Conservation (phyloP, 2,888 invertebrate species). For the Amphipoea oculea region DNA sequence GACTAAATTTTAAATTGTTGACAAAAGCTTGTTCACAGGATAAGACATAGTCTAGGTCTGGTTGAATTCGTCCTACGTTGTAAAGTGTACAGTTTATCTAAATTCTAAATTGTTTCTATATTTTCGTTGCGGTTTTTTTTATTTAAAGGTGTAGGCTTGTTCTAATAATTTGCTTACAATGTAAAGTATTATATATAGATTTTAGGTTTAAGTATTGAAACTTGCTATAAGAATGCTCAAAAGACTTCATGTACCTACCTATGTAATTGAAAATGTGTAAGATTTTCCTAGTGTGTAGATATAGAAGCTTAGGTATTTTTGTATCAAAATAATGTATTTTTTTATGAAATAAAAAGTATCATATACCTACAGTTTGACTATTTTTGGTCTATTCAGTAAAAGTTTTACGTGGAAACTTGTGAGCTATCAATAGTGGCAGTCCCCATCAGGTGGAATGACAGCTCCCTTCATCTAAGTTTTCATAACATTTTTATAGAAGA, state of each 20-base stretch:
- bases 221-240: slow-evolving; percentile 13
- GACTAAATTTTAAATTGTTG: too few species aligned
- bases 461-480: neutral
- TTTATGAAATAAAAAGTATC: slow-evolving; percentile 32
- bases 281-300: neutral
- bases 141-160: slow-evolving; percentile 30
- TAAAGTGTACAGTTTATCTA: too few species aligned
- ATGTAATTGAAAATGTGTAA: slow-evolving; percentile 9
- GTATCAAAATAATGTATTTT: slow-evolving; percentile 9
- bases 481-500: neutral
- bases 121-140: neutral
- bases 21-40: too few species aligned
- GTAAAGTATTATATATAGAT: slow-evolving; percentile 8
- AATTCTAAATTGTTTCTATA: too few species aligned
- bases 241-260: slow-evolving; percentile 25
- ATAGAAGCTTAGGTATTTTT: slow-evolving; percentile 6
- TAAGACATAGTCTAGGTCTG: too few species aligned
- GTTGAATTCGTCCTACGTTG: too few species aligned
- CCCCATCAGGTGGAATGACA: neutral
- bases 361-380: neutral
- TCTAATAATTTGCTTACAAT: neutral
- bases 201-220: neutral
- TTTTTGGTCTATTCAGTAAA: neutral
- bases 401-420: neutral
- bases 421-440: neutral